phyloP scores from a whole-genome alignment of 2,797 vertebrate species.

The Leptodactylus fallax region DNA sequence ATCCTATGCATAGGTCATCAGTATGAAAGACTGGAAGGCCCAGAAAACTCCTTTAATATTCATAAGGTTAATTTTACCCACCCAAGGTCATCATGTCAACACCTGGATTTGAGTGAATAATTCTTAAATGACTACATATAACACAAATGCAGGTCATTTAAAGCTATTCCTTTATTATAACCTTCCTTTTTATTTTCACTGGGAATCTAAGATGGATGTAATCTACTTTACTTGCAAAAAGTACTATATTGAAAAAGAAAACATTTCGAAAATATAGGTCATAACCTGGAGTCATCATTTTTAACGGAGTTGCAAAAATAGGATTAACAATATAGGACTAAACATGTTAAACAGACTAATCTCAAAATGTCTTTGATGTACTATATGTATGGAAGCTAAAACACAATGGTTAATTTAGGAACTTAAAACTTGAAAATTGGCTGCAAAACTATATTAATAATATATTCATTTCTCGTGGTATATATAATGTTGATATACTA shows the following conservation, averaged over 20 bases:
- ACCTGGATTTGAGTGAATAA: background rate
- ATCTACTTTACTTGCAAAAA: background rate
- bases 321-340: background rate
- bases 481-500: background rate
- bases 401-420: background rate
- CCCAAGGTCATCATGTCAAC: background rate
- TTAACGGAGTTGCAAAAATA: background rate
- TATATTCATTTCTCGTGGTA: background rate
- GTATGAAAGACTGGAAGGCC: no score
- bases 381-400: background rate
- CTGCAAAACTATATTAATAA: background rate
- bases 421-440: background rate
- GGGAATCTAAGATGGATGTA: no score
- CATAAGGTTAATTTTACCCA: background rate
- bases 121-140: no score
- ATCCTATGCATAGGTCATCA: no score
- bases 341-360: background rate
- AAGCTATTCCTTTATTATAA: background rate
- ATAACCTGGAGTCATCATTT: background rate
- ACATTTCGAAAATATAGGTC: background rate
- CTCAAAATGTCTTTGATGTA: background rate
- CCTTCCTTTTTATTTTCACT: no score
- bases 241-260: background rate
- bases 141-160: background rate
- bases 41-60: background rate